phyloP scores from a whole-genome alignment of 2,888 invertebrate species.

The Conistra vaccinii region DNA sequence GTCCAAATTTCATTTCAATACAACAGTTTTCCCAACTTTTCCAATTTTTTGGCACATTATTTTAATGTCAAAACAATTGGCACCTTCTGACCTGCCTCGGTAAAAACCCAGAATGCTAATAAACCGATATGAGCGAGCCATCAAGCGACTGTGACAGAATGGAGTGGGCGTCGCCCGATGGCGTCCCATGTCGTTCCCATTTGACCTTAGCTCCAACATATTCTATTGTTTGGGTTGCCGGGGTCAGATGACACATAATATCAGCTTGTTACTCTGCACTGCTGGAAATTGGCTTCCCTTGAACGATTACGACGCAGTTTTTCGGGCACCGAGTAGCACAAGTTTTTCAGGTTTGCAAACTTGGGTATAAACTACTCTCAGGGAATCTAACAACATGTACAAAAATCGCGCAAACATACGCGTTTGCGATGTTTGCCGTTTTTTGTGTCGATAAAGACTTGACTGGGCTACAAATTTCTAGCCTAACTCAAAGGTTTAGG shows the following conservation, averaged over 20 bases:
- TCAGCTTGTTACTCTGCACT: neutral
- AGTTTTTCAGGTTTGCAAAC: too few relatives aligned
- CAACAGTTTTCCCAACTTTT: too few relatives aligned
- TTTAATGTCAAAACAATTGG: constrained; percentile 4
- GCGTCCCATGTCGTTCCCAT: constrained; percentile 21
- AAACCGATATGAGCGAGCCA: constrained; percentile 13
- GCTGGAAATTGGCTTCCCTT: constrained; percentile 7
- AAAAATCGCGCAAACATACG: too few relatives aligned
- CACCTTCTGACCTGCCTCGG: neutral
- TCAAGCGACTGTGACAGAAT: neutral
- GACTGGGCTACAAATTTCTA: neutral
- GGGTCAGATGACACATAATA: constrained; percentile 46
- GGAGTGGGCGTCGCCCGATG: constrained; percentile 34
- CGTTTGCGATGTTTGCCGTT: too few relatives aligned
- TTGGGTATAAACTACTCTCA: too few relatives aligned
- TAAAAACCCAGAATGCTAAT: constrained; percentile 17
- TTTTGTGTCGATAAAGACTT: too few relatives aligned
- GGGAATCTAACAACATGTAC: too few relatives aligned
- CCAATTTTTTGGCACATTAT: too few relatives aligned
- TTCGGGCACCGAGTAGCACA: too few relatives aligned
- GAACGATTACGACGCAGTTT: too few relatives aligned
- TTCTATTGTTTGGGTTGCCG: constrained; percentile 40
- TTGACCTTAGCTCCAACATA: constrained; percentile 39
- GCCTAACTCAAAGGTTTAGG: too few relatives aligned
- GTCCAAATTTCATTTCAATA: too few relatives aligned